Percentiles rank a stretch among this genome's conserved stretches.
phyloP scores from a whole-genome alignment of 2,113 vertebrate genomes.

The Suricata suricatta region DNA sequence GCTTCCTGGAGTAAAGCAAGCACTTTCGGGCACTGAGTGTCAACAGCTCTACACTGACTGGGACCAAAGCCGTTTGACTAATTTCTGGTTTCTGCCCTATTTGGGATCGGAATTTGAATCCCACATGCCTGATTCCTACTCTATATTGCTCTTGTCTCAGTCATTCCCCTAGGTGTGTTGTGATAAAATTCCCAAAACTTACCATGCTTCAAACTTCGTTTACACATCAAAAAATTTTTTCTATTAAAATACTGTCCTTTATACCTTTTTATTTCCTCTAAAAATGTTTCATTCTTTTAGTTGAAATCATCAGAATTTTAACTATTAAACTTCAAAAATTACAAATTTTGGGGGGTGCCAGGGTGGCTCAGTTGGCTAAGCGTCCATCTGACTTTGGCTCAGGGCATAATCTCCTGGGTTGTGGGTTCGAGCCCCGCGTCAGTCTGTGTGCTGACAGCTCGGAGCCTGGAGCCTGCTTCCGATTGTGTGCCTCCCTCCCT shows the following conservation, averaged over 20 bases:
- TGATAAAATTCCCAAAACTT: not conserved
- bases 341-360: not conserved
- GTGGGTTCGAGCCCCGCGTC: too few relatives aligned
- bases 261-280: not conserved
- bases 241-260: not conserved
- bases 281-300: not conserved
- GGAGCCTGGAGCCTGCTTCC: too few relatives aligned
- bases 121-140: not conserved
- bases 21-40: not conserved
- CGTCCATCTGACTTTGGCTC: too few relatives aligned
- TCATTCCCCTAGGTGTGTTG: not conserved
- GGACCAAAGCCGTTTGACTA: not conserved
- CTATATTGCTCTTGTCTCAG: not conserved
- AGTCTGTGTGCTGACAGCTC: too few relatives aligned
- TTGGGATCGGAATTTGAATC: not conserved
- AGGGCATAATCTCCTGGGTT: too few relatives aligned
- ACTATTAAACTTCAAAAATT: not conserved
- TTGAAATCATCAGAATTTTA: not conserved
- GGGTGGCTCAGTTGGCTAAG: too few relatives aligned
- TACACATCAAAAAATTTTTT: not conserved
- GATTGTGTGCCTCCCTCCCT: too few relatives aligned
- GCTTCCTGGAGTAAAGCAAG: not conserved
- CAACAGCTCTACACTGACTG: not conserved
- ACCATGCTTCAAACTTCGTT: not conserved
- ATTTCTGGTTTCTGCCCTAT: not conserved